A percentile compares a stretch with the other conserved stretches of the same genome.
phyloP scores from a whole-genome alignment of 2,113 vertebrate genomes.

The Oryzias celebensis region DNA sequence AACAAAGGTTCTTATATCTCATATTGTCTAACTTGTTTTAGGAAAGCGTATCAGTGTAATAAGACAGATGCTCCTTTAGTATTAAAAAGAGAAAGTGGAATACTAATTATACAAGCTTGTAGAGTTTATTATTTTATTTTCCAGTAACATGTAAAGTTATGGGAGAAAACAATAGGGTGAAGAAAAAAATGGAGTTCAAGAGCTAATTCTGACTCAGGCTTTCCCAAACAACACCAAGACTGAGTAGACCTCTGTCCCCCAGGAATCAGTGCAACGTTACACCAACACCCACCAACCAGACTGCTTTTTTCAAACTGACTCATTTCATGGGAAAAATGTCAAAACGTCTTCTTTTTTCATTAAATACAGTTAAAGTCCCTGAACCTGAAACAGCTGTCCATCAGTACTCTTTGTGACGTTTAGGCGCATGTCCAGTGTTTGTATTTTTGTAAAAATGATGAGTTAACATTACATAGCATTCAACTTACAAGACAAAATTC shows the following conservation, averaged over 20 bases:
- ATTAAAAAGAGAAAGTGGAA: too few relatives aligned
- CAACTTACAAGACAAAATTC: slow-evolving; percentile 2
- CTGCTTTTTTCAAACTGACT: too few relatives aligned
- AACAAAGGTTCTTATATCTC: too few relatives aligned
- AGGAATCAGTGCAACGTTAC: slow-evolving; percentile 24
- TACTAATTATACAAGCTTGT: too few relatives aligned
- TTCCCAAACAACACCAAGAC: slow-evolving; percentile 47
- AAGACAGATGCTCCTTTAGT: too few relatives aligned
- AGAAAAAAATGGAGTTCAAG: slow-evolving; percentile 9
- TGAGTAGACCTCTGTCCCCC: slow-evolving; percentile 25
- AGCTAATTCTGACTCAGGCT: slow-evolving; percentile 63
- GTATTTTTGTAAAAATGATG: background rate
- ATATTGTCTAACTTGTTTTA: too few relatives aligned
- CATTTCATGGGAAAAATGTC: too few relatives aligned
- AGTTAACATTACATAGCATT: slow-evolving; percentile 6
- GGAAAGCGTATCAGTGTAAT: too few relatives aligned
- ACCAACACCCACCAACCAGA: slow-evolving; percentile 37
- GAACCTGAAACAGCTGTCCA: slow-evolving; percentile 13
- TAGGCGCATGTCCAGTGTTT: background rate
- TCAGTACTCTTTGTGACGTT: background rate
- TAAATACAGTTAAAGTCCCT: background rate
- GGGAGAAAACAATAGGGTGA: background rate
- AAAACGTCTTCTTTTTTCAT: too few relatives aligned
- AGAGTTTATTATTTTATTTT: too few relatives aligned
- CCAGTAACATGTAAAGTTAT: background rate